Percentiles rank a stretch among this genome's conserved stretches.
Evolutionary conservation across 2,113 vertebrate species (phyloP).

Genomic region (Proteles cristata): DNA sequence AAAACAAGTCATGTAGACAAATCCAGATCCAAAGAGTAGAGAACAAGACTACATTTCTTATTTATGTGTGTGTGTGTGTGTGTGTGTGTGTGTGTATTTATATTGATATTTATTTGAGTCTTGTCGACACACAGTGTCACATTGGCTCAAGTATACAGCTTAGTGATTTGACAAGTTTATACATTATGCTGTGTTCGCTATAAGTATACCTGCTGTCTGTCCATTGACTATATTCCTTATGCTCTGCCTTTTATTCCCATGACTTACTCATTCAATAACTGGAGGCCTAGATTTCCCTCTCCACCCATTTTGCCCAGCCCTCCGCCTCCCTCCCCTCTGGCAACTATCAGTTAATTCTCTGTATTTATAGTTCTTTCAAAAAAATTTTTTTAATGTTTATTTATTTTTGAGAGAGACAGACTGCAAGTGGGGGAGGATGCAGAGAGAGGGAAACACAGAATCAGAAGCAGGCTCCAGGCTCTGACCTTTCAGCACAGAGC

Average conservation of each 20-base stretch:
- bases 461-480: neutral
- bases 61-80: neutral
- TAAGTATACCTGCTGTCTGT: neutral
- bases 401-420: neutral
- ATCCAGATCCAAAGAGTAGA: neutral
- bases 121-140: neutral
- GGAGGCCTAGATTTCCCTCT: neutral
- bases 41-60: neutral
- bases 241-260: neutral
- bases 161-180: neutral
- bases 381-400: neutral
- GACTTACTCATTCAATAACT: neutral
- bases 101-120: neutral
- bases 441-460: neutral
- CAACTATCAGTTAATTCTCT: neutral
- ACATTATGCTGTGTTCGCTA: neutral
- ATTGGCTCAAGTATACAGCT: neutral
- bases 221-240: neutral
- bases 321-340: neutral
- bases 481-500: neutral
- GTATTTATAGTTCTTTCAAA: neutral
- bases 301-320: neutral
- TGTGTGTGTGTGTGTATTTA: neutral
- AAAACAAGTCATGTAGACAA: neutral
- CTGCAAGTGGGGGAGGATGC: neutral